Evolutionary conservation across 2,888 invertebrate species (phyloP).

Genomic region (Operophtera brumata): DNA sequence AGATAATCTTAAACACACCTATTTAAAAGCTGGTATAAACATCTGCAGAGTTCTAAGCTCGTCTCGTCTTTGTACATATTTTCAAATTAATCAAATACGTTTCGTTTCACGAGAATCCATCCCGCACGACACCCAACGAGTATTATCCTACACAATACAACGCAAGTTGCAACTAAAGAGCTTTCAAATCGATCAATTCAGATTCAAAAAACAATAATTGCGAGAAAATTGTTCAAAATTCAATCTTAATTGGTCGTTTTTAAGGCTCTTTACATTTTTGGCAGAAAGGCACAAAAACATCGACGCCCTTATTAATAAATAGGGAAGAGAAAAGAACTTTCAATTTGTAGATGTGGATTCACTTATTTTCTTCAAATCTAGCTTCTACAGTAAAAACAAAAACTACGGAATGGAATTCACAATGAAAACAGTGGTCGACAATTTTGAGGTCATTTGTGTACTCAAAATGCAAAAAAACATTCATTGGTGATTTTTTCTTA

Average conservation of each 20-base stretch:
- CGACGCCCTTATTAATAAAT: conserved; percentile 19
- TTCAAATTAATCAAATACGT: conserved; percentile 4
- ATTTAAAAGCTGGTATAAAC: not conserved
- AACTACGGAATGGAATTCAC: not conserved
- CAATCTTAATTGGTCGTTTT: conserved; percentile 1
- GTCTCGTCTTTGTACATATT: conserved; percentile 13
- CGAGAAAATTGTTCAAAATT: not conserved
- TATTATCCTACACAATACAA: conserved; percentile 9
- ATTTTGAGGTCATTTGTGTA: not conserved
- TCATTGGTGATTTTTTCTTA: too few relatives aligned
- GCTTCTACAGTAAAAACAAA: not conserved
- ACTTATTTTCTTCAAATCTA: conserved; percentile 10
- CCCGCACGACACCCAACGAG: conserved; percentile 4
- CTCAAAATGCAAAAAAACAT: too few relatives aligned
- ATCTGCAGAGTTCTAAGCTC: conserved; percentile 16
- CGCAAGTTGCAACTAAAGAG: conserved; percentile 1
- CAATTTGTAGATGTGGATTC: not conserved
- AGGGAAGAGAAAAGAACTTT: conserved; percentile 9
- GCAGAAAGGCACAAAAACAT: conserved; percentile 39
- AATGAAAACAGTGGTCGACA: not conserved
- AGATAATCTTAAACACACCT: not conserved
- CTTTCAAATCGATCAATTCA: not conserved
- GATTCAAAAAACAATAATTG: not conserved
- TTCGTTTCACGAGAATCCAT: not conserved
- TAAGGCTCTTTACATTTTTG: conserved; percentile 27